Evolutionary conservation across 2,888 invertebrate species (phyloP), one percentile per base, ranked within the genome.

Genomic region (Leptopilina drosophilae): DNA sequence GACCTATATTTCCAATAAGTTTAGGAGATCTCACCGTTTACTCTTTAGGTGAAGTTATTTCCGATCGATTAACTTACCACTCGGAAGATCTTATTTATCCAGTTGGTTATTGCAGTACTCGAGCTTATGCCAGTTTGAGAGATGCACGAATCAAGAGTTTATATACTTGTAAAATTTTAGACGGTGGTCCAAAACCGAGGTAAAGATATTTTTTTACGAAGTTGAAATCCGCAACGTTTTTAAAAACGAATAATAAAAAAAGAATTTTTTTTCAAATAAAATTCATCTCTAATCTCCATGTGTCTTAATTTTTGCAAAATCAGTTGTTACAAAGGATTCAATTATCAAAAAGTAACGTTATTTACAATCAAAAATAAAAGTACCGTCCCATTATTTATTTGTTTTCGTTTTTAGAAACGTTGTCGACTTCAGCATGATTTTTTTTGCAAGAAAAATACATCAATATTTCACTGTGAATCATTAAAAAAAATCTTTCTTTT

Each of bases 81-180:
- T 94, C 94, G 6, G 94, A 95, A 82, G 94, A 95, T 85, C 93
- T 94, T 86, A 95, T 97, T 82, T 96, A 94, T 91, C 96, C 97
- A 0, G 95, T 95, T 11, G 96, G 96, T 1, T 97, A 94, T 92
- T 95, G 96, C 81, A 95, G 96, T 26, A 96, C 96, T 0, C 93
- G 96, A 85, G 93, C 95, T 9, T 97, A 95, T 91, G 95, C 95
- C 5, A 96, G 95, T 89, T 93, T 95, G 5, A 94, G 94, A 86
- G 95, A 95, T 88, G 95, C 95, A 5, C 93, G 94, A 65, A 92
- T 94, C 14, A 95, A 95, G 88, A 96, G 96, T 89, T 93, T 96
- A 7, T 97, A 96, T 86, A 96, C 96, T 0, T 96, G 96, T 88
- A 96, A 96, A 91, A 95, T 96, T 84, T 93, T 95, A n/a, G 96